These are phyloP conservation scores for Centropus unirufus DNA, from an alignment of 2,113 vertebrate genomes.

Conservation along the genomic window DNA sequence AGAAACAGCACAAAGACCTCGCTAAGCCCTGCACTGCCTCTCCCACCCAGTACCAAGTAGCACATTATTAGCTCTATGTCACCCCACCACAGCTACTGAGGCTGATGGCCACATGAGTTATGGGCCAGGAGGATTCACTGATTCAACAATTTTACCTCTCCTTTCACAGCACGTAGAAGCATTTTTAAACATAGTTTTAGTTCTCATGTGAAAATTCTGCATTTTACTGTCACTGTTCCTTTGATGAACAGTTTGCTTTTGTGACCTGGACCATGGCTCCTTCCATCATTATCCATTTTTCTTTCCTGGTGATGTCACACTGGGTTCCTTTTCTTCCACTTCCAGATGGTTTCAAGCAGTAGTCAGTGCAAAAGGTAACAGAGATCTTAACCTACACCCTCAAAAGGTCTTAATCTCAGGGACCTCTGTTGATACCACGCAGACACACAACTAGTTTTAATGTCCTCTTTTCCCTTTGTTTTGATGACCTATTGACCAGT, in stretches of 20 bases:
- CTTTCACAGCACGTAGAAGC: neutral
- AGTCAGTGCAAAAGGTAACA: neutral
- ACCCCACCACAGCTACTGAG: accelerated
- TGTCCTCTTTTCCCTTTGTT: neutral
- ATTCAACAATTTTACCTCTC: neutral
- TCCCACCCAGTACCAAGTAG: neutral
- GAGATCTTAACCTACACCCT: neutral
- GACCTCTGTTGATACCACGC: neutral
- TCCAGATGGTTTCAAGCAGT: neutral
- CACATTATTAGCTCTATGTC: accelerated
- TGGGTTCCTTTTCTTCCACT: neutral
- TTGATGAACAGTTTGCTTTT: neutral
- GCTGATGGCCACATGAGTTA: neutral
- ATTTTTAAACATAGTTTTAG: neutral
- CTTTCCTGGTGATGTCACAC: neutral
- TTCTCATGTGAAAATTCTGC: neutral
- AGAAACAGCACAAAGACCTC: neutral
- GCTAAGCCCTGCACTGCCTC: neutral
- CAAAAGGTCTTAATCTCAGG: neutral
- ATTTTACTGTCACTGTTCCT: neutral
- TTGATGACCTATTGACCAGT: neutral
- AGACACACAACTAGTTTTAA: too few species aligned
- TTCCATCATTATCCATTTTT: accelerated
- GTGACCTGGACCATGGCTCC: too few species aligned
- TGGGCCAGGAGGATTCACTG: neutral